phyloP scores from a whole-genome alignment of 2,113 vertebrate species.

The Rhegmatorhina hoffmannsi region DNA sequence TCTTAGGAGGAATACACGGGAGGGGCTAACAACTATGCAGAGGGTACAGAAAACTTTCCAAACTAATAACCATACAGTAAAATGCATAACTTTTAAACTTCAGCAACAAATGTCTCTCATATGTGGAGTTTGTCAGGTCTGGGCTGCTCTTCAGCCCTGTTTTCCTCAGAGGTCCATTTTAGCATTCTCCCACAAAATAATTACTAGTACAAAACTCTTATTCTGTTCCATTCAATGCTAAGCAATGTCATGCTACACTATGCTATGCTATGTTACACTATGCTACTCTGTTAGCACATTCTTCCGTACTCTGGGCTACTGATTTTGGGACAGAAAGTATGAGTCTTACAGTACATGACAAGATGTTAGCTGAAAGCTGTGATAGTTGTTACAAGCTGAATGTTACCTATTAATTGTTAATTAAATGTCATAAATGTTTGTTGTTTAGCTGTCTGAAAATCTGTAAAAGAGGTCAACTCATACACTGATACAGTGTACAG shows the following conservation, averaged over 20 bases:
- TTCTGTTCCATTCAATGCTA: background rate
- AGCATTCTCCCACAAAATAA: background rate
- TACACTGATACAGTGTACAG: too few species aligned
- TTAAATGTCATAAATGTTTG: background rate
- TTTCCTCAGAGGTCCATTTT: too few species aligned
- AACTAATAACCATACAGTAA: too few species aligned
- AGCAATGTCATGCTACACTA: background rate
- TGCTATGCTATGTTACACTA: fast-evolving
- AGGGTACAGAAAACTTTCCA: too few species aligned
- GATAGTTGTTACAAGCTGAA: background rate
- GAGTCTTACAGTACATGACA: background rate
- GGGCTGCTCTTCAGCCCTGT: too few species aligned
- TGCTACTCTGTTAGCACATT: background rate
- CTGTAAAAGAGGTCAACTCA: background rate
- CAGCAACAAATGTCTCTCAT: too few species aligned
- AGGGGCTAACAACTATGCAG: too few species aligned
- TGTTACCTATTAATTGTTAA: background rate
- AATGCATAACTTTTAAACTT: too few species aligned
- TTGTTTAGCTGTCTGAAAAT: background rate
- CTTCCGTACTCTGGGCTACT: background rate
- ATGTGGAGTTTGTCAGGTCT: too few species aligned
- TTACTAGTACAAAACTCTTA: background rate
- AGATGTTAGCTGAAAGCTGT: background rate
- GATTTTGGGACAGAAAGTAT: background rate
- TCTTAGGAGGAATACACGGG: too few species aligned